A percentile compares a stretch with the other conserved stretches of the same genome.
These are phyloP conservation scores for Allacma fusca DNA, from an alignment of 2,888 invertebrate species.

Conservation along the genomic window DNA sequence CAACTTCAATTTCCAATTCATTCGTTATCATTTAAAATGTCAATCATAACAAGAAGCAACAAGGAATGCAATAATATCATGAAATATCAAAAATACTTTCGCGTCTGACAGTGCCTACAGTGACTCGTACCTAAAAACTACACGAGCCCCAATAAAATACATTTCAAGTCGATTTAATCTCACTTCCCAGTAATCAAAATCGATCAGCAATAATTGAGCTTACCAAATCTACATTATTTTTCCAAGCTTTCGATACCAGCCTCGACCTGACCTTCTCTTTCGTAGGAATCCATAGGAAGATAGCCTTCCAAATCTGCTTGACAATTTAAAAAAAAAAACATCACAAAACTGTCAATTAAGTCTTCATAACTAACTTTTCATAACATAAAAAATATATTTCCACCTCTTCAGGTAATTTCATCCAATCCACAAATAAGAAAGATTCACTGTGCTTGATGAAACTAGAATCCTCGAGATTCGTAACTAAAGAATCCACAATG, in stretches of 20 bases:
- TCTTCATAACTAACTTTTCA: background rate
- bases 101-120: no score
- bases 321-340: background rate
- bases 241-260: slow-evolving; percentile 52
- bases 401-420: slow-evolving; percentile 52
- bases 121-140: no score
- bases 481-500: no score
- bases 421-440: slow-evolving; percentile 5
- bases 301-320: slow-evolving; percentile 52
- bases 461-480: background rate
- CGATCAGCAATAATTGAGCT: background rate
- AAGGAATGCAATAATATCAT: no score
- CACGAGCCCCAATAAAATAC: no score
- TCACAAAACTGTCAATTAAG: background rate
- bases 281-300: slow-evolving; percentile 51
- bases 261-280: slow-evolving; percentile 47
- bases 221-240: slow-evolving; percentile 51
- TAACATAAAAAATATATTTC: background rate
- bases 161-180: no score
- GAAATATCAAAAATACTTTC: no score
- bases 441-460: background rate
- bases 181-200: no score
- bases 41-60: no score
- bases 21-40: no score
- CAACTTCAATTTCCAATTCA: no score